Base-by-base conservation (phyloP, 2,113 vertebrate species). In the Alethe diademata region DNA sequence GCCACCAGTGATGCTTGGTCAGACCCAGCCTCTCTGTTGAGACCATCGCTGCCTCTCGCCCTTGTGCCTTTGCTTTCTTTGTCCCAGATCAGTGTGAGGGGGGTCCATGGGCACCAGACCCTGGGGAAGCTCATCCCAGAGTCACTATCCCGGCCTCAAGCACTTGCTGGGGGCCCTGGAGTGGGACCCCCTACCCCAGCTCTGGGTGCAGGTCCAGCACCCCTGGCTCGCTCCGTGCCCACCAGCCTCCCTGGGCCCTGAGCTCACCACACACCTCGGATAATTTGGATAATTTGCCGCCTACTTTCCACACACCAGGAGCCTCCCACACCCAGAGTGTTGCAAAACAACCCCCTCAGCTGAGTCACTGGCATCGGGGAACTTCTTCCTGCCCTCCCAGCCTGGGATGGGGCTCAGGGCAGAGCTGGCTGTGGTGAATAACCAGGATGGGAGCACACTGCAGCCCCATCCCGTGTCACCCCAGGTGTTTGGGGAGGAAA, bases 1-100 rank as follows among this genome's bases (percentile, higher is more conserved):
- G 82, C 38, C 87, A 54, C 58, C 4, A 3, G 73, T 0, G 43
- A 24, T 12, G 53, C 67, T 48, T 0, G 11, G 38, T 45, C 2
- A 1, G 43, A 54, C 22, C 53, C 0, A 1, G 25, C 42, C 66
- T 14, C 74, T 51, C 40, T 7, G 0, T 11, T 0, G 9, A 40
- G 62, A 4, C 5, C 28, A 0, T 14, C 24, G 19, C 15, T 61
- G 12, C 24, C 72, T 50, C 71, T 50, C 0, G 0, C 33, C 58
- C 67, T 33, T 4, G 12, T 13, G 33, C 7, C 20, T 54, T 61
- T 11, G 28, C 38, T 72, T 31, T 8, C 3, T 53, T 89, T 57
- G 31, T 5, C 47, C 36, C 73, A n/a, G 6, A 45, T 35, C 19
- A 61, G 19, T 1, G 35, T 60, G 38, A 81, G 42, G 12, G 78